Percentiles rank a stretch among this genome's conserved stretches.
Evolutionary conservation across 2,888 invertebrate genomes (phyloP).

Genomic region (Polydrusus pterygomalis): DNA sequence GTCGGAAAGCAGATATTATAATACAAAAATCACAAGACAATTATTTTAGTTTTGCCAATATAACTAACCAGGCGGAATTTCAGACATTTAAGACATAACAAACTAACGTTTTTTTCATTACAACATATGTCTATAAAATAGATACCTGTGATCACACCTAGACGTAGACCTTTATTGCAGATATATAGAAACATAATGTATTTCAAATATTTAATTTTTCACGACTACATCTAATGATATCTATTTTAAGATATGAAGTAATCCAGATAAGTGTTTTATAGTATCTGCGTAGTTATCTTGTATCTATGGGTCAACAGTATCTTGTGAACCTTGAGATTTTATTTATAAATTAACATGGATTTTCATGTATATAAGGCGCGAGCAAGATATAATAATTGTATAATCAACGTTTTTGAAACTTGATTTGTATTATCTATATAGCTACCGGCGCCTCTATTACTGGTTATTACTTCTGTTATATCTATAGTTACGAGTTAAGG

Average conservation of each 20-base stretch:
- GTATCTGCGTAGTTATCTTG: constrained; percentile 18
- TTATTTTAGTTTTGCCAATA: no score
- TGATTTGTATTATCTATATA: neutral
- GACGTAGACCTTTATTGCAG: neutral
- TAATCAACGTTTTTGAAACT: neutral
- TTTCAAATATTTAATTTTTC: neutral
- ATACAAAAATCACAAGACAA: no score
- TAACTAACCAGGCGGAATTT: no score
- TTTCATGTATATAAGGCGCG: neutral
- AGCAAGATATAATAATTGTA: neutral
- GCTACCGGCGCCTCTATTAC: no score
- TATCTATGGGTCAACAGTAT: constrained; percentile 28
- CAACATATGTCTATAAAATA: no score
- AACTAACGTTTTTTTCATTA: no score
- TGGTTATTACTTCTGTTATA: no score
- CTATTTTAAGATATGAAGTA: constrained; percentile 30
- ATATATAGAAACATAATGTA: neutral
- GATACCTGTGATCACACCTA: neutral
- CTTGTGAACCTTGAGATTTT: constrained; percentile 10
- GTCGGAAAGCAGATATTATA: no score
- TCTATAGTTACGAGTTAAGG: no score
- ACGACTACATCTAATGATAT: neutral
- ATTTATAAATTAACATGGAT: neutral
- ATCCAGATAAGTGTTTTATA: constrained; percentile 23
- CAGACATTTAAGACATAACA: no score